Base-by-base conservation (phyloP, 1,140 invertebrate genomes). In the Calliopsis andreniformis region DNA sequence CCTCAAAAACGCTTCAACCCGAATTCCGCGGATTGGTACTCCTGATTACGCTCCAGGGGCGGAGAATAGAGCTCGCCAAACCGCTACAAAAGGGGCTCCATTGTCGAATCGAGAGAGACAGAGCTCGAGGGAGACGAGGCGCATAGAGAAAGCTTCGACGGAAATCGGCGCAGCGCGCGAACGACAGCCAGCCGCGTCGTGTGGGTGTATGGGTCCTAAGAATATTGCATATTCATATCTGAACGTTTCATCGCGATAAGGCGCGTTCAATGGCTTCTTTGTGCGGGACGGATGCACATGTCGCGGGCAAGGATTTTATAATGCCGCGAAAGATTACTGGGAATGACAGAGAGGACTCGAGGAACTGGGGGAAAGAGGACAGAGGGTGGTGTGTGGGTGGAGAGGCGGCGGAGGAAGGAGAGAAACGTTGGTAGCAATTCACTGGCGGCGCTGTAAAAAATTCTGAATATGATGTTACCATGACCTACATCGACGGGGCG, bases 161-260 rank as follows among this genome's bases (percentile, higher is more conserved):
- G 25, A 25, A 63, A 63, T 59, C 47, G n/a, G 5, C 20, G 47
- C 47, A 8, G 0, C 47, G 16, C 14, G n/a, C n/a, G n/a, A n/a
- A 45, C 16, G 16, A 10, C 42, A 43, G n/a, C 18, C 18, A n/a
- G 18, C 45, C 45, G 5, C 45, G 45, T 35, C n/a, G 23, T 47
- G 55, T 14, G 5, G 25, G 12, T 45, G 10, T 20, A 32, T 7
- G 28, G 49, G 20, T 59, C 51, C 39, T 59, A 73, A 73, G 79
- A 68, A 64, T 75, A 83, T 79, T 85, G 78, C 83, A 84, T 86
- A 83, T 86, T 86, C 81, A 80, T 86, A 84, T 82, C 72, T 55
- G 59, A 76, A 67, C 64, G 62, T 82, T 39, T 78, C 43, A 55
- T 73, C 61, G 70, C 55, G 75, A 82, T 84, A 79, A 82, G 62